Percentiles rank a stretch among this genome's conserved stretches.
Evolutionary conservation across 2,797 vertebrate species (phyloP).

Genomic region (Poeciliopsis turneri): DNA sequence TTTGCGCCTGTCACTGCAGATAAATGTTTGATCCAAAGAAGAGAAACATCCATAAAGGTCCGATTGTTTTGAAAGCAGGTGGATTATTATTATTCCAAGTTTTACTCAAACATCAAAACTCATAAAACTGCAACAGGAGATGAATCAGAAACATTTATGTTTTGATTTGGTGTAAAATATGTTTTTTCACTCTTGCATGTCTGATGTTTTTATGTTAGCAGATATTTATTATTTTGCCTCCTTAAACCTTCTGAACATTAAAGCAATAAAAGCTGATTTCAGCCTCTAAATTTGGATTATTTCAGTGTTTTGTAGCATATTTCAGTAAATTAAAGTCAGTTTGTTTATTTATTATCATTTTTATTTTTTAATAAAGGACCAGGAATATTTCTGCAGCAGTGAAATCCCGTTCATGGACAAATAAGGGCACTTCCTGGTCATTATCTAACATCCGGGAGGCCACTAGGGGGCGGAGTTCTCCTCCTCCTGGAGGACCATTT

Average conservation of each 20-base stretch:
- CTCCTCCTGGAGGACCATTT: constrained; percentile 37
- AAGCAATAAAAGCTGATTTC: neutral
- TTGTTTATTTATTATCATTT: too few species aligned
- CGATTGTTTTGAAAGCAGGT: neutral
- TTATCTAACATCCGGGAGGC: constrained; percentile 45
- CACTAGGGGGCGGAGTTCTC: constrained; percentile 24
- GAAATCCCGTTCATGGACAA: constrained; percentile 14
- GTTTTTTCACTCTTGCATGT: neutral
- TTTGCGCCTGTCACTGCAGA: too few species aligned
- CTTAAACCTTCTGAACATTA: neutral
- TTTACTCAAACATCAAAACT: neutral
- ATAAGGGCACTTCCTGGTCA: constrained; percentile 43
- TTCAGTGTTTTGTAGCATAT: neutral
- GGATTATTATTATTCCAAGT: neutral
- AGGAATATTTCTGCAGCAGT: neutral
- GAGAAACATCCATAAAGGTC: neutral
- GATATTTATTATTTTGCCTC: neutral
- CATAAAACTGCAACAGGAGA: neutral
- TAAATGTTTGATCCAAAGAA: too few species aligned
- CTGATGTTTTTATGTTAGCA: neutral
- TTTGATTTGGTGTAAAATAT: neutral
- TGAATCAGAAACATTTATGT: neutral
- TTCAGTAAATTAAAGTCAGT: too few species aligned
- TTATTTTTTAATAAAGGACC: neutral
- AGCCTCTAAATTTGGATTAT: neutral